Base-by-base conservation (phyloP, 1,140 invertebrate genomes). In the Zophobas atratus region DNA sequence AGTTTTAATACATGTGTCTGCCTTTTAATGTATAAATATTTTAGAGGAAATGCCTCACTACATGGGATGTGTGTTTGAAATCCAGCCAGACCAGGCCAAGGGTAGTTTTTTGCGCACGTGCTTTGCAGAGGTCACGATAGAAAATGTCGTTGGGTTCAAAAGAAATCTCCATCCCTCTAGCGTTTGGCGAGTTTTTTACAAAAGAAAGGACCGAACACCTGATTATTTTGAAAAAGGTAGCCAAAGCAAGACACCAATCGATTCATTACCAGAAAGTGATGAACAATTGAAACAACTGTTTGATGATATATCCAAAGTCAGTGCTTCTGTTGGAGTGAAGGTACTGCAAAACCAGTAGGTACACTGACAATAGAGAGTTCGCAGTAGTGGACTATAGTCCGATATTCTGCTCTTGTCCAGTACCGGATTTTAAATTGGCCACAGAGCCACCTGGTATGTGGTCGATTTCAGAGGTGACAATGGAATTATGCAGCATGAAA, bases 401-500 rank as follows among this genome's bases (percentile, higher is more conserved):
- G 20, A 20, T 20, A 20, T 20, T 20, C 20, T 20, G 20, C 20
- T 20, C 20, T 20, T 20, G 20, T 20, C 20, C 20, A 20, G 20
- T 20, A 20, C 20, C 20, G 20, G 20, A 20, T 20, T 20, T 20
- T 20, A 20, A 20, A 20, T 20, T 20, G 20, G 20, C 20, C 20
- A 20, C 0, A 20, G 20, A 20, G 20, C 20, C 5, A 55, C 51
- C 51, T 55, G 20, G 20, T 32, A 55, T 55, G 51, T 33, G 0
- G 51, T 3, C 51, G 20, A 20, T 20, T 20, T 20, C 20, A 20
- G 20, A 20, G 20, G 20, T 20, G 20, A 20, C 20, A 20, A 55
- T 55, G 51, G 6, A 55, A 33, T 55, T 55, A 55, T 55, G 51
- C 34, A 55, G 51, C 6, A 20, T 55, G 51, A 20, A 32, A 55